phyloP scores from a whole-genome alignment of 2,797 vertebrate species.

The Hydrolagus colliei region DNA sequence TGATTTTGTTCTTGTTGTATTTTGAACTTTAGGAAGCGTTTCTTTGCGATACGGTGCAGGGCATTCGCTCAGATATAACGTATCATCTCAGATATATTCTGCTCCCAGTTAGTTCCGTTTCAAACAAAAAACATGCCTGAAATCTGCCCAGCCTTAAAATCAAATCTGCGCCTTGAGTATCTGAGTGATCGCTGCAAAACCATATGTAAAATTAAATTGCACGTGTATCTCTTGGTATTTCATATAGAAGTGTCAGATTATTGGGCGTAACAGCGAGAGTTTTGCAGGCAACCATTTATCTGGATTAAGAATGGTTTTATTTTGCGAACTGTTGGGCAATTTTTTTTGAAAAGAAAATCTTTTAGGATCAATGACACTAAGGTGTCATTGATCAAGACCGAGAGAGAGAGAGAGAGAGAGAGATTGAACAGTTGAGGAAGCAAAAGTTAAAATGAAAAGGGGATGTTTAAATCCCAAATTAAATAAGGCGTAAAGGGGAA shows the following conservation, averaged over 20 bases:
- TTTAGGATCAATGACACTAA: not conserved
- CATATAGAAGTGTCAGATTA: not conserved
- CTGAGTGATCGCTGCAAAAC: no score
- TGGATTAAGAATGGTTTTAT: slow-evolving; percentile 22
- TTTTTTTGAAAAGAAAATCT: slow-evolving; percentile 4
- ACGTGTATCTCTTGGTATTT: no score
- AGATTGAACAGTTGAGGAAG: slow-evolving; percentile 21
- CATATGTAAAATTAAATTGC: no score
- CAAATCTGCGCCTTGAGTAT: no score
- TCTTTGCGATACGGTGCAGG: no score
- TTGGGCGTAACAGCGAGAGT: slow-evolving; percentile 4
- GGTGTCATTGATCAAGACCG: slow-evolving; percentile 8
- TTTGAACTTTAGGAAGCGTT: no score
- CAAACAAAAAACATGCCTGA: no score
- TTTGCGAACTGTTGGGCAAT: slow-evolving; percentile 4
- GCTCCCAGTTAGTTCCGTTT: no score
- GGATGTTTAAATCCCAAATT: slow-evolving; percentile 26
- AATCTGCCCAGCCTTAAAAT: no score
- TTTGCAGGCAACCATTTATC: not conserved
- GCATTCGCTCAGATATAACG: no score
- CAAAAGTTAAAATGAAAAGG: slow-evolving; percentile 29
- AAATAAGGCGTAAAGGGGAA: slow-evolving; percentile 24
- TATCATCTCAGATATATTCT: no score
- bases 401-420: not conserved
- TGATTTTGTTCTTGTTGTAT: no score